A percentile compares a stretch with the other conserved stretches of the same genome.
These are phyloP conservation scores for Ornithorhynchus anatinus DNA, from an alignment of 2,113 vertebrate species.

Conservation along the genomic window DNA sequence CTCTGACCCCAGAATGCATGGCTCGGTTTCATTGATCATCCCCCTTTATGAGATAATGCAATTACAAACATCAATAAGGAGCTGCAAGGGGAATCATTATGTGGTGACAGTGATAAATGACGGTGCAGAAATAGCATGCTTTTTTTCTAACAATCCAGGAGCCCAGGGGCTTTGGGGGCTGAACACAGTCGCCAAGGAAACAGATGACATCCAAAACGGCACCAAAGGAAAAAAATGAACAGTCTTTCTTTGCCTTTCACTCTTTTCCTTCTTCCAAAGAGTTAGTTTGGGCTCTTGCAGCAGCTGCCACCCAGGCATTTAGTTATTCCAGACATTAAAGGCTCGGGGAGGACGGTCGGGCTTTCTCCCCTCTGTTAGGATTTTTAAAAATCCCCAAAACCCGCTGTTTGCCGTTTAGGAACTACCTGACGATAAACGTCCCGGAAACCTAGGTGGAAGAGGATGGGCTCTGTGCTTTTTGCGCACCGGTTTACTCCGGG, in stretches of 20 bases:
- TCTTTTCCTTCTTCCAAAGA: conserved; percentile 74
- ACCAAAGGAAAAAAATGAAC: conserved; percentile 80
- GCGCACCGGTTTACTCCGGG: background rate
- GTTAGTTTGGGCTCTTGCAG: conserved; percentile 81
- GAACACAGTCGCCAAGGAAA: conserved; percentile 95
- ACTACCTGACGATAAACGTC: conserved; percentile 41
- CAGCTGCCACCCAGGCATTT: conserved; percentile 82
- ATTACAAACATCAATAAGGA: conserved; percentile 99
- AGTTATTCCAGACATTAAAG: conserved; percentile 67
- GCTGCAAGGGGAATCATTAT: conserved; percentile 99
- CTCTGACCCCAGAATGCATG: conserved; percentile 88
- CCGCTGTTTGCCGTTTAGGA: conserved; percentile 39
- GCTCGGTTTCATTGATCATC: conserved; percentile 92
- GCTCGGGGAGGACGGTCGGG: conserved; percentile 32
- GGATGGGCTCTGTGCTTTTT: background rate
- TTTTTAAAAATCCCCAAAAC: conserved; percentile 57
- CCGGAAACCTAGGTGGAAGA: background rate
- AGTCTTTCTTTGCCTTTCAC: conserved; percentile 79
- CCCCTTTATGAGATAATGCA: conserved; percentile 98
- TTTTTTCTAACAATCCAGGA: conserved; percentile 87
- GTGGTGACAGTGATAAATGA: conserved; percentile 99
- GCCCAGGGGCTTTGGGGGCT: conserved; percentile 92
- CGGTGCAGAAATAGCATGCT: conserved; percentile 92
- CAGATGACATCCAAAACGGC: conserved; percentile 97
- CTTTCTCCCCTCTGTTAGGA: conserved; percentile 37